Evolutionary conservation across 2,888 invertebrate species (phyloP).

Genomic region (Leptopilina drosophilae): DNA sequence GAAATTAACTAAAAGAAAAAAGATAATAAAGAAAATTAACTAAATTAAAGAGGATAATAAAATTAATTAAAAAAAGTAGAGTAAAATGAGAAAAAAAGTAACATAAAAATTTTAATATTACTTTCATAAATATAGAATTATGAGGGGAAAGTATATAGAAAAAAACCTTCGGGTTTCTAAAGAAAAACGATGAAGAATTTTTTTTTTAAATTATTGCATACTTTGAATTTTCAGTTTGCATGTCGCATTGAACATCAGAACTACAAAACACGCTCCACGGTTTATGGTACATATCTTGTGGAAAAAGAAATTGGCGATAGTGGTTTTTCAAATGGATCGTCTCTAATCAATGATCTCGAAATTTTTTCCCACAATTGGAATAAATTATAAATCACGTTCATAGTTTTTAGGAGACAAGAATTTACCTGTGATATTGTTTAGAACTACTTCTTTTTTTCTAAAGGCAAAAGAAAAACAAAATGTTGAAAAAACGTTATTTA

Average conservation of each 20-base stretch:
- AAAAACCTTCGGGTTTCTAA: neutral
- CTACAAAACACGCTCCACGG: slow-evolving; percentile 43
- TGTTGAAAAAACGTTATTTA: slow-evolving; percentile 2
- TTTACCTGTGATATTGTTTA: slow-evolving; percentile 3
- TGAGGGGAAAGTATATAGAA: neutral
- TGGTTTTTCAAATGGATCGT: slow-evolving; percentile 5
- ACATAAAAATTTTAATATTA: too few species aligned
- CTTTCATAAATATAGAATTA: neutral
- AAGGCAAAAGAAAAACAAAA: neutral
- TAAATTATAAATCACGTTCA: neutral
- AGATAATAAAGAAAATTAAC: too few species aligned
- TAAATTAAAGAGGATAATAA: too few species aligned
- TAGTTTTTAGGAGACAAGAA: neutral
- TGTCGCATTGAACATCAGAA: slow-evolving; percentile 58
- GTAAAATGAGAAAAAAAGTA: too few species aligned
- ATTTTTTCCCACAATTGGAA: slow-evolving; percentile 38
- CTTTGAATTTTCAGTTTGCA: slow-evolving; percentile 65
- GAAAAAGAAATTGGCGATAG: slow-evolving; percentile 32
- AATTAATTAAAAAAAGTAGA: too few species aligned
- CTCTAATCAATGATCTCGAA: slow-evolving; percentile 11
- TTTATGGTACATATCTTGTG: slow-evolving; percentile 40
- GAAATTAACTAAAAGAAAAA: too few species aligned
- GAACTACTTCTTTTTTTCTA: neutral
- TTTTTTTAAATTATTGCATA: slow-evolving; percentile 19
- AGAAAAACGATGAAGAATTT: neutral